Conservation (phyloP, 2,888 invertebrate genomes). For the Pomacea canaliculata region DNA sequence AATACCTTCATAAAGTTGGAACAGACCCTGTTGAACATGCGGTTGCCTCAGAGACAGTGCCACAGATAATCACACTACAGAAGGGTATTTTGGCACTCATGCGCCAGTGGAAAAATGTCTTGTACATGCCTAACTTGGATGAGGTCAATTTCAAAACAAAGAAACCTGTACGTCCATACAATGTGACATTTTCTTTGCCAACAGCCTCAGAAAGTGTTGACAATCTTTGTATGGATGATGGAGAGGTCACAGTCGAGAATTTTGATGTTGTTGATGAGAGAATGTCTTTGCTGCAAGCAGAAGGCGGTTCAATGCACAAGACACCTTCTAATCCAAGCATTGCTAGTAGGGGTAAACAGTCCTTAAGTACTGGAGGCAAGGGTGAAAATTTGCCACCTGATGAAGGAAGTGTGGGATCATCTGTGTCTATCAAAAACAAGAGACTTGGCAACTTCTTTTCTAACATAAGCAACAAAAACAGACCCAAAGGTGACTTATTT, state of each 20-base stretch:
- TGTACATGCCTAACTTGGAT: conserved; percentile 91
- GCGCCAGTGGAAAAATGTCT: conserved; percentile 95
- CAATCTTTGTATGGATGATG: conserved; percentile 45
- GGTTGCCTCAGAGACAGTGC: conserved; percentile 85
- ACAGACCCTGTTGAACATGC: conserved; percentile 85
- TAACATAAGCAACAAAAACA: conserved; percentile 10
- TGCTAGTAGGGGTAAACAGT: conserved; percentile 32
- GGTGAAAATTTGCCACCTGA: conserved; percentile 31
- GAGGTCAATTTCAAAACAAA: conserved; percentile 82
- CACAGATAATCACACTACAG: conserved; percentile 87
- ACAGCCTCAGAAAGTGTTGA: conserved; percentile 46
- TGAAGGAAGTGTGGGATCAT: conserved; percentile 34
- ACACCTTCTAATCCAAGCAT: conserved; percentile 38
- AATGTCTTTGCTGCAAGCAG: conserved; percentile 78
- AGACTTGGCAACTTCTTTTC: conserved; percentile 19
- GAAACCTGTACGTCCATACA: conserved; percentile 75
- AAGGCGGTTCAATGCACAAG: conserved; percentile 62
- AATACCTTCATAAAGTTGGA: conserved; percentile 81
- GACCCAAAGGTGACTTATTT: not conserved
- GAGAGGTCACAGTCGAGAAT: conserved; percentile 71
- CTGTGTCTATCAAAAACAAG: conserved; percentile 26
- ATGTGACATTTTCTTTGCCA: conserved; percentile 86
- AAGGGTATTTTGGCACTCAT: conserved; percentile 96
- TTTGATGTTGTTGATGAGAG: conserved; percentile 81
- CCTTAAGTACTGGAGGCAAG: conserved; percentile 33